Percentiles rank a stretch among this genome's conserved stretches.
These are phyloP conservation scores for Onychorhynchus coronatus DNA, from an alignment of 2,113 vertebrate species.

Conservation along the genomic window DNA sequence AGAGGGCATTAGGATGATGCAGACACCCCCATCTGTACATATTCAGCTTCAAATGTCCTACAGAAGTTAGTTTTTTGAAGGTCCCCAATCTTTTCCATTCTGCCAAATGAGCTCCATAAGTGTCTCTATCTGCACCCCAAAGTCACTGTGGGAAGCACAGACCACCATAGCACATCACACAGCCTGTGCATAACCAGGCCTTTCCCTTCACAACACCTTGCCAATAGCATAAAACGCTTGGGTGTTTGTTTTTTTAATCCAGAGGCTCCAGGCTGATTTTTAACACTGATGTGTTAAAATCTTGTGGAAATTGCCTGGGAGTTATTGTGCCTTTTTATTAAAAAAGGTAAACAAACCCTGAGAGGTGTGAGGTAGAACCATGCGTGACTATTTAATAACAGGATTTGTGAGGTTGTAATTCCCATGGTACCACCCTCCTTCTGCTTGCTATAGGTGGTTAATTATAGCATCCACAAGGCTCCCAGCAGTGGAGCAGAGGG, in stretches of 20 bases:
- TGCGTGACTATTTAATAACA: neutral
- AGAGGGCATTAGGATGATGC: neutral
- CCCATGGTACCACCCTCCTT: neutral
- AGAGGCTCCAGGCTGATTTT: neutral
- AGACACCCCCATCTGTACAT: neutral
- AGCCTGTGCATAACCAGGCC: neutral
- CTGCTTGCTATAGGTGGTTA: neutral
- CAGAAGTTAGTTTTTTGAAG: neutral
- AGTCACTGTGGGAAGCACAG: neutral
- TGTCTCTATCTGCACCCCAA: neutral
- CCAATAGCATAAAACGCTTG: neutral
- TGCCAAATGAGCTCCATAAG: neutral
- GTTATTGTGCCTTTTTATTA: neutral
- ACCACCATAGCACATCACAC: neutral
- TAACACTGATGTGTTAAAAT: neutral
- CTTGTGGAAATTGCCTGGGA: neutral
- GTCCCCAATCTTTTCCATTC: neutral
- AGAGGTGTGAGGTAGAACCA: neutral
- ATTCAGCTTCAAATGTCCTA: neutral
- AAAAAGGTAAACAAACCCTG: neutral
- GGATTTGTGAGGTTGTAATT: slow-evolving; percentile 10
- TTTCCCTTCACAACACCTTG: neutral
- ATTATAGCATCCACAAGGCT: slow-evolving; percentile 5
- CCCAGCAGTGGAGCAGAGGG: neutral
- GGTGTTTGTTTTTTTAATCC: neutral